These are phyloP conservation scores for Cynopterus brachyotis DNA, from an alignment of 2,113 vertebrate genomes.

Conservation along the genomic window DNA sequence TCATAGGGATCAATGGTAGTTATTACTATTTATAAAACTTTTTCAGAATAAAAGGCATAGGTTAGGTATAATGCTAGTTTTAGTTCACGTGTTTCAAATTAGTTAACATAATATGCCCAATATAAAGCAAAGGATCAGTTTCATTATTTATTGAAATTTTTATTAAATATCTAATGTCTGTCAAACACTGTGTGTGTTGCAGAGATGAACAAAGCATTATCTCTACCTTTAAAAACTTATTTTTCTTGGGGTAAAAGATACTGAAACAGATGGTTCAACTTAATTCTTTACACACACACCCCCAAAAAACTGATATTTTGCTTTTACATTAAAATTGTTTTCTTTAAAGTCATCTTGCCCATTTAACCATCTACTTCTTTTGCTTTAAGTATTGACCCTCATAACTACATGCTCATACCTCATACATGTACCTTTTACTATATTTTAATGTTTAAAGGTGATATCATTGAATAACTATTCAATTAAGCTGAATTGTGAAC, in stretches of 20 bases:
- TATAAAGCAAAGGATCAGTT: neutral
- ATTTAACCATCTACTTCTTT: neutral
- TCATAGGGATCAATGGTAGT: neutral
- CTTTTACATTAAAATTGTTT: neutral
- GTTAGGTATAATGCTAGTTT: neutral
- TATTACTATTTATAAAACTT: neutral
- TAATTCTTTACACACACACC: neutral
- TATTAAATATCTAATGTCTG: neutral
- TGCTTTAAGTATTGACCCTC: neutral
- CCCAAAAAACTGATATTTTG: neutral
- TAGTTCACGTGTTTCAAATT: neutral
- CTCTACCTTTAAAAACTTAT: neutral
- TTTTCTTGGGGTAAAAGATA: neutral
- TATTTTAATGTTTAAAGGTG: neutral
- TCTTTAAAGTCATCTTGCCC: neutral
- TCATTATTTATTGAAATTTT: neutral
- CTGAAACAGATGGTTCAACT: neutral
- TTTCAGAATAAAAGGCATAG: neutral
- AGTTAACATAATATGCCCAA: neutral
- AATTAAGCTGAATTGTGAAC: neutral
- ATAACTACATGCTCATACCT: neutral
- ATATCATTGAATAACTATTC: neutral
- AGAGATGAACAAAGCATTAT: neutral
- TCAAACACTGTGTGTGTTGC: neutral
- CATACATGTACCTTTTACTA: neutral